These are phyloP conservation scores for Euglossa dilemma DNA, from an alignment of 1,140 invertebrate genomes.

Conservation along the genomic window DNA sequence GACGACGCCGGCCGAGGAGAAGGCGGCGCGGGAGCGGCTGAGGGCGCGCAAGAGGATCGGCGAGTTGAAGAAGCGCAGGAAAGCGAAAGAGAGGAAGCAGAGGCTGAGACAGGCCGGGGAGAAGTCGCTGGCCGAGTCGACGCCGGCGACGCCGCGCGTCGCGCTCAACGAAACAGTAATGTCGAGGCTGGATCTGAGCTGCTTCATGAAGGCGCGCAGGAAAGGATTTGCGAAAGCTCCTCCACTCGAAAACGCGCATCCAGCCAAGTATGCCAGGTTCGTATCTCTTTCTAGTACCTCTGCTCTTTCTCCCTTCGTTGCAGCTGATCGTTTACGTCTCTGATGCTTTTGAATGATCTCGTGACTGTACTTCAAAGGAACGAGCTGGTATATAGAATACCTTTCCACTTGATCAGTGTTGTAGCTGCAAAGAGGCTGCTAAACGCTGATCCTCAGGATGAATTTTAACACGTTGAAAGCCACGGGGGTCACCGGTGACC, in stretches of 20 bases:
- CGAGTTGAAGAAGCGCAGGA: conserved; percentile 68
- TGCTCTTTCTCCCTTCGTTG: not conserved
- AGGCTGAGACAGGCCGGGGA: conserved; percentile 64
- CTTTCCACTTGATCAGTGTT: too few species aligned
- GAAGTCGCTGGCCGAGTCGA: conserved; percentile 57
- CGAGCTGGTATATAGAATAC: too few species aligned
- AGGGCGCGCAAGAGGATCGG: conserved; percentile 61
- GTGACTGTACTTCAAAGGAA: not conserved
- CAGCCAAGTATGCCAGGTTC: conserved; percentile 74
- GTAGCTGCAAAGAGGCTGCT: too few species aligned
- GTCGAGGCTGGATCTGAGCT: conserved; percentile 75
- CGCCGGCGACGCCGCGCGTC: conserved; percentile 27
- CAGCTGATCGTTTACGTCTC: not conserved
- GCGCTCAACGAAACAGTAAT: conserved; percentile 74
- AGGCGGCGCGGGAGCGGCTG: conserved; percentile 46
- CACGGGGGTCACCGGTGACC: too few species aligned
- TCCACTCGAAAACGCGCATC: conserved; percentile 68
- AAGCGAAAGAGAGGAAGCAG: conserved; percentile 62
- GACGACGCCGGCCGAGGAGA: conserved; percentile 21
- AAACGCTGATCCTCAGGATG: too few species aligned
- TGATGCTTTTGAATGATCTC: not conserved
- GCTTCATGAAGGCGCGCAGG: conserved; percentile 66
- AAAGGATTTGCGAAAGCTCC: conserved; percentile 75
- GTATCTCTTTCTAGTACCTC: conserved; percentile 1
- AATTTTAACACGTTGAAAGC: too few species aligned